Evolutionary conservation across 2,888 invertebrate genomes (phyloP).

Genomic region (Volucella zonaria): DNA sequence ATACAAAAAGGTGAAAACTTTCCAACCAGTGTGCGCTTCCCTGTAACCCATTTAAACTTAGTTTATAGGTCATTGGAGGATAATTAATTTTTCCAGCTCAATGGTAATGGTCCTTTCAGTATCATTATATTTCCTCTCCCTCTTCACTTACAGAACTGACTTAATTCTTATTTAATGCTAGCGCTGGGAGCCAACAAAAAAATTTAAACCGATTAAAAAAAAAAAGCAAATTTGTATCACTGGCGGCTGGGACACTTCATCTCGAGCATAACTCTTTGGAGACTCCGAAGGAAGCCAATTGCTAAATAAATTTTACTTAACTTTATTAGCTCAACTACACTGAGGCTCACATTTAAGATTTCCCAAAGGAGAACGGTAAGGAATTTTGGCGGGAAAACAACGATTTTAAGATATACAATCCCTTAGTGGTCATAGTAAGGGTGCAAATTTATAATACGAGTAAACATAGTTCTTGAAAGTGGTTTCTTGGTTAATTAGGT

Average conservation of each 20-base stretch:
- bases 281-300: not conserved
- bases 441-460: constrained; percentile 48
- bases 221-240: constrained; percentile 28
- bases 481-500: constrained; percentile 65
- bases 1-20: not conserved
- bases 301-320: constrained; percentile 46
- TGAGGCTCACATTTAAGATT: not conserved
- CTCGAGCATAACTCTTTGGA: constrained; percentile 3
- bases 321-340: no score
- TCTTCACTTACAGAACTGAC: constrained; percentile 26
- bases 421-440: constrained; percentile 40
- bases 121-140: constrained; percentile 6
- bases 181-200: constrained; percentile 28
- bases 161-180: constrained; percentile 58
- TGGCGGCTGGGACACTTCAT: constrained; percentile 1
- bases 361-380: not conserved
- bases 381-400: constrained; percentile 33
- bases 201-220: constrained; percentile 39
- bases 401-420: constrained; percentile 35
- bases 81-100: constrained; percentile 31
- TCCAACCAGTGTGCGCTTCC: not conserved
- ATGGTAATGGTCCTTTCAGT: constrained; percentile 26
- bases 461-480: constrained; percentile 60
- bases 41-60: constrained; percentile 61
- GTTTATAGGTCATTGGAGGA: constrained; percentile 63